A percentile compares a stretch with the other conserved stretches of the same genome.
Conservation (phyloP, 2,888 invertebrate genomes). For the Parnassius orleans region DNA sequence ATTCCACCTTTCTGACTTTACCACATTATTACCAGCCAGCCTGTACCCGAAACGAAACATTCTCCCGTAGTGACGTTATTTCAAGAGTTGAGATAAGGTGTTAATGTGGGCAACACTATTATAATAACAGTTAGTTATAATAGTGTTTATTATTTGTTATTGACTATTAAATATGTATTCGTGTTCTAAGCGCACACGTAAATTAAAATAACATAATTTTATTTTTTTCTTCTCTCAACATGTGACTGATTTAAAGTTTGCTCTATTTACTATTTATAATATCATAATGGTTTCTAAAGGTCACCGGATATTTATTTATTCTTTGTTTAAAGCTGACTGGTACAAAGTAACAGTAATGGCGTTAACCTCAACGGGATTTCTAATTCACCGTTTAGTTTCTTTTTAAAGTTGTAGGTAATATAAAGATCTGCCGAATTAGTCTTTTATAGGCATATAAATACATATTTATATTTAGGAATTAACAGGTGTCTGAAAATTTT, state of each 20-base stretch:
- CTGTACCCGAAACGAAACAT: constrained; percentile 6
- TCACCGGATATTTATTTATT: constrained; percentile 23
- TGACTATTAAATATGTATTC: constrained; percentile 5
- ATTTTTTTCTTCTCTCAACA: constrained; percentile 5
- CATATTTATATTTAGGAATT: constrained; percentile 39
- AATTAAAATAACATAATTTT: constrained; percentile 4
- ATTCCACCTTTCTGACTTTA: constrained; percentile 17
- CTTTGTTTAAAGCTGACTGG: constrained; percentile 24
- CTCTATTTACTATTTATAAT: constrained; percentile 29
- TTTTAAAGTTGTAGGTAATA: constrained; percentile 55
- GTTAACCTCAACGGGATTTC: constrained; percentile 30
- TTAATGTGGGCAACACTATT: neutral
- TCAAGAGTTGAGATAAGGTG: constrained; percentile 19
- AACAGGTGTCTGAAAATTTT: constrained; percentile 33
- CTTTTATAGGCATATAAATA: constrained; percentile 59
- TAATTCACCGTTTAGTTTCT: constrained; percentile 68
- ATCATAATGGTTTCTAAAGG: constrained; percentile 20
- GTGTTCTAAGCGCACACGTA: constrained; percentile 23
- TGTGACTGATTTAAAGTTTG: constrained; percentile 14
- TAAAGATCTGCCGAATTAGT: constrained; percentile 75
- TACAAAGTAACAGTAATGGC: constrained; percentile 35
- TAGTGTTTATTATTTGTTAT: too few relatives aligned
- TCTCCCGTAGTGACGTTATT: constrained; percentile 23
- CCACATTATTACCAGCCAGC: constrained; percentile 5
- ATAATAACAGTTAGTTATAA: too few relatives aligned